A percentile compares a stretch with the other conserved stretches of the same genome.
Evolutionary conservation across 1,140 invertebrate species (phyloP).

Genomic region (Calephelis nemesis): DNA sequence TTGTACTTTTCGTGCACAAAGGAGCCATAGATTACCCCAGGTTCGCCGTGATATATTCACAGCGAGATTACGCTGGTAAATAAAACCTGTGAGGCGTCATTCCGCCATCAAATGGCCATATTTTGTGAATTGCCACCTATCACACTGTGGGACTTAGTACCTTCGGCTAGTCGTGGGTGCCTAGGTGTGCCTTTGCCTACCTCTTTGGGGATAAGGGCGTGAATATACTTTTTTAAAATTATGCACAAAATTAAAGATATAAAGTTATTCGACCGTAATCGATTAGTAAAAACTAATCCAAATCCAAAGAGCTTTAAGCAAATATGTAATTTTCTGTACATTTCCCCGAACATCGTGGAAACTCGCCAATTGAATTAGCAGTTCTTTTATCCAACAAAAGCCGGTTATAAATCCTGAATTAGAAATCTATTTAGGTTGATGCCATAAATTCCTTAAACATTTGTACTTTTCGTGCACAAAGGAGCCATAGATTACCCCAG

Average conservation of each 20-base stretch:
- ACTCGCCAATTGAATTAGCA: conserved; percentile 16
- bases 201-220: too few relatives aligned
- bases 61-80: conserved; percentile 38
- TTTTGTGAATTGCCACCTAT: conserved; percentile 27
- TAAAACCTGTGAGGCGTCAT: conserved; percentile 39
- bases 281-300: too few relatives aligned
- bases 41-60: conserved; percentile 37
- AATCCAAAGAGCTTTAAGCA: too few relatives aligned
- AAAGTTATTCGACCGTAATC: too few relatives aligned
- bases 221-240: too few relatives aligned
- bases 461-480: conserved; percentile 41
- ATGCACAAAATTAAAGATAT: too few relatives aligned
- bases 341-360: neutral
- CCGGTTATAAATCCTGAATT: conserved; percentile 16
- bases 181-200: too few relatives aligned
- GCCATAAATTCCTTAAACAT: conserved; percentile 32
- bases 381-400: conserved; percentile 10
- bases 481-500: conserved; percentile 38
- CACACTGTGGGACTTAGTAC: too few relatives aligned
- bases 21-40: conserved; percentile 38
- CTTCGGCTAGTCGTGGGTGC: too few relatives aligned
- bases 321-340: neutral
- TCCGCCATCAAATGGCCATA: conserved; percentile 35
- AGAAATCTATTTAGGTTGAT: conserved; percentile 20
- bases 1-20: conserved; percentile 41